A percentile compares a stretch with the other conserved stretches of the same genome.
Evolutionary conservation across 2,797 vertebrate species (phyloP).

Genomic region (Chanos chanos): DNA sequence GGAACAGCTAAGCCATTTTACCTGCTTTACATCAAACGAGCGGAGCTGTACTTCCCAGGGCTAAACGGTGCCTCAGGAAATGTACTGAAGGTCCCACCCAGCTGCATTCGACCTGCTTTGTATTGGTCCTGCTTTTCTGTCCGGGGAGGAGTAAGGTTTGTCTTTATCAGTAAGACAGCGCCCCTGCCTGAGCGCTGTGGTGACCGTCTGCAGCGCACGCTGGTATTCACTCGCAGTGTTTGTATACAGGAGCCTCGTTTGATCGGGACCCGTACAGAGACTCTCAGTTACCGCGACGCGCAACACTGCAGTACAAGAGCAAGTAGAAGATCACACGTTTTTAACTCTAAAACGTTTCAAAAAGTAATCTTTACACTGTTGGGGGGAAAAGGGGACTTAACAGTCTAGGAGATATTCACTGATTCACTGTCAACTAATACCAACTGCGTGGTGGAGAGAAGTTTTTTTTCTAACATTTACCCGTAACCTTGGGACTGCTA

Average conservation of each 20-base stretch:
- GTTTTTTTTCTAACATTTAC: slow-evolving; percentile 43
- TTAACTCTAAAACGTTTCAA: slow-evolving; percentile 16
- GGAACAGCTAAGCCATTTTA: slow-evolving; percentile 20
- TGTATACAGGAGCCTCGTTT: slow-evolving; percentile 34
- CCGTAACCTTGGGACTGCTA: slow-evolving; percentile 63
- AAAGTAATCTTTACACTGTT: no score
- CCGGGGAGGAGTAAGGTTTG: slow-evolving; percentile 48
- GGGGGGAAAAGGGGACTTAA: slow-evolving; percentile 55
- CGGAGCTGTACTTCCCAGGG: slow-evolving; percentile 16
- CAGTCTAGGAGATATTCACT: slow-evolving; percentile 52
- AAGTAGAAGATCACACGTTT: slow-evolving; percentile 37
- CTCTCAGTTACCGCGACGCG: slow-evolving; percentile 59
- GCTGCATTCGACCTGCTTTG: slow-evolving; percentile 39
- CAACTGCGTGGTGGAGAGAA: slow-evolving; percentile 43
- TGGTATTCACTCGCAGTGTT: slow-evolving; percentile 39
- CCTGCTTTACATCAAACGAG: slow-evolving; percentile 34
- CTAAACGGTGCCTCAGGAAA: slow-evolving; percentile 16
- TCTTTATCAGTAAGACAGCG: slow-evolving; percentile 60
- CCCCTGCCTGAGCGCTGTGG: slow-evolving; percentile 54
- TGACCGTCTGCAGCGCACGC: slow-evolving; percentile 38
- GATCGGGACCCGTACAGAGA: slow-evolving; percentile 53
- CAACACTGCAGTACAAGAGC: slow-evolving; percentile 64
- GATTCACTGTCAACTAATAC: slow-evolving; percentile 26
- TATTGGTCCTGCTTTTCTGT: slow-evolving; percentile 33
- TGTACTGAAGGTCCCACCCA: slow-evolving; percentile 46